phyloP scores from a whole-genome alignment of 2,113 vertebrate species.

The Cyphomyrus discorhynchus region DNA sequence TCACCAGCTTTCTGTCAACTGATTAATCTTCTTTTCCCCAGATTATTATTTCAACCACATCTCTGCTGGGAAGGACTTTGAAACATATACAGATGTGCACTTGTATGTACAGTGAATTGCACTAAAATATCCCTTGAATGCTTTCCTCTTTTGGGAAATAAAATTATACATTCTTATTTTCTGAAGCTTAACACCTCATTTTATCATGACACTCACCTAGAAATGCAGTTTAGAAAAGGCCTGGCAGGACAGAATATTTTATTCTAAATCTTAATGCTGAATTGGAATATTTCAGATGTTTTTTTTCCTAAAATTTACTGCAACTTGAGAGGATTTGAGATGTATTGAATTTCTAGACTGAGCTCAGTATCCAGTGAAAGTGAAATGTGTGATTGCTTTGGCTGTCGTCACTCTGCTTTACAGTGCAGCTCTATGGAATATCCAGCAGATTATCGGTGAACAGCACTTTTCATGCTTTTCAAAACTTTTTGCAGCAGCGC shows the following conservation, averaged over 20 bases:
- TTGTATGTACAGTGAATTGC: not conserved
- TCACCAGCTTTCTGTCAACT: constrained; percentile 26
- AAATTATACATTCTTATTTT: not conserved
- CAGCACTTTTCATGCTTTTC: not conserved
- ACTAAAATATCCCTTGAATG: not conserved
- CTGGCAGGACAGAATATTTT: not conserved
- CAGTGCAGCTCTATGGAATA: not conserved
- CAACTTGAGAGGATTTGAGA: not conserved
- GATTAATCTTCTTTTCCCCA: constrained; percentile 33
- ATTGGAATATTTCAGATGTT: not conserved
- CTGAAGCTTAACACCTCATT: not conserved
- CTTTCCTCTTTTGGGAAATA: not conserved
- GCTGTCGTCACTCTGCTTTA: not conserved
- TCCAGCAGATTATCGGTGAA: not conserved
- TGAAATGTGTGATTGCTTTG: not conserved
- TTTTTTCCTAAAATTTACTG: not conserved
- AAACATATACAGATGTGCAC: not conserved
- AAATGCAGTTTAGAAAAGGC: not conserved
- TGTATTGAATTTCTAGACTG: not conserved
- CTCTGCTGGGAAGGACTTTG: constrained; percentile 33
- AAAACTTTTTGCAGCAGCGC: not conserved
- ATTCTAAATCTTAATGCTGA: not conserved
- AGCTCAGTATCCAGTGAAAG: not conserved
- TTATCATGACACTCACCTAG: not conserved
- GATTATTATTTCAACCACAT: constrained; percentile 32